Evolutionary conservation across 2,797 vertebrate genomes (phyloP).

Genomic region (Balearica regulorum): DNA sequence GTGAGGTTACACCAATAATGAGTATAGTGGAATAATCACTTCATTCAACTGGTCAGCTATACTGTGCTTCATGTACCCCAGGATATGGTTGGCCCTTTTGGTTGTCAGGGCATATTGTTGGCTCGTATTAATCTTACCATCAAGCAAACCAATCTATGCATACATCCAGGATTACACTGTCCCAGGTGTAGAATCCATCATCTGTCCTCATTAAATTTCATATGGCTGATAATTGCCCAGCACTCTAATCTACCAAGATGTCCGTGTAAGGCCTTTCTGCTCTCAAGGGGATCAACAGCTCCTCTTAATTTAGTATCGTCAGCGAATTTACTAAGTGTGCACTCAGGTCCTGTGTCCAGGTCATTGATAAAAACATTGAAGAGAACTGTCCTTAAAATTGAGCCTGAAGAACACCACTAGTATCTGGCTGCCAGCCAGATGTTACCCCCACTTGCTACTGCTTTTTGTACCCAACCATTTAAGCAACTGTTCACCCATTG

Average conservation of each 20-base stretch:
- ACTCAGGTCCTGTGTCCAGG: neutral
- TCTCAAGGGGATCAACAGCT: neutral
- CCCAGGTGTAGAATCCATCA: neutral
- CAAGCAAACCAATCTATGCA: neutral
- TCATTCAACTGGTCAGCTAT: neutral
- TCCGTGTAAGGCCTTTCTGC: neutral
- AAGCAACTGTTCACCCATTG: neutral
- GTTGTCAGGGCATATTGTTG: neutral
- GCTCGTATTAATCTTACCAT: neutral
- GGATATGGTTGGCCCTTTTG: neutral
- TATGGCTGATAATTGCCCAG: neutral
- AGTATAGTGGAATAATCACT: neutral
- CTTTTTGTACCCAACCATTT: neutral
- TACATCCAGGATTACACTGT: neutral
- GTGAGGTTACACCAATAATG: neutral
- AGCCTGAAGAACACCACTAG: neutral
- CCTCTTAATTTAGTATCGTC: neutral
- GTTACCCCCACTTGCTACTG: neutral
- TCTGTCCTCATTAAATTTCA: neutral
- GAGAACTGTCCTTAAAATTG: neutral
- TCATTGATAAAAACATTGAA: neutral
- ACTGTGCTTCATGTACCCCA: neutral
- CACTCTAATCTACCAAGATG: neutral
- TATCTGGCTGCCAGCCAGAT: neutral
- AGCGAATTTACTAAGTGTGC: neutral